phyloP scores from a whole-genome alignment of 2,888 invertebrate species.

The Invenusta paracnida region DNA sequence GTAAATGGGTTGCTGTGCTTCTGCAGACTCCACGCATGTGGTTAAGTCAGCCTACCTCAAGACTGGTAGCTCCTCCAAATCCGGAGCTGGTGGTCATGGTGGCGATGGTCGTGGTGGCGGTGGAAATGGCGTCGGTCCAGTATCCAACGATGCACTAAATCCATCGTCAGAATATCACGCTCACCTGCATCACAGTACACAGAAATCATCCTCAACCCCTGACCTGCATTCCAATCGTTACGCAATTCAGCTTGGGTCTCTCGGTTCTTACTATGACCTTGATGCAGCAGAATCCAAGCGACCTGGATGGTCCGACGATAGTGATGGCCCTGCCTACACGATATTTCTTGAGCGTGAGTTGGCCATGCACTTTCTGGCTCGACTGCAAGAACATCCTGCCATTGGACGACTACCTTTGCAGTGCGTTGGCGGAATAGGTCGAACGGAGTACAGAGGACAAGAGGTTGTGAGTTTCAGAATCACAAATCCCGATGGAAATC shows the following conservation, averaged over 20 bases:
- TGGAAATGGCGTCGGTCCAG: background rate
- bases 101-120: background rate
- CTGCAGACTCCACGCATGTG: background rate
- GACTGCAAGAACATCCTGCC: background rate
- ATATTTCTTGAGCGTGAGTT: background rate
- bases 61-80: background rate
- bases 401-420: background rate
- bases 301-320: background rate
- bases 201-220: background rate
- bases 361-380: background rate
- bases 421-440: background rate
- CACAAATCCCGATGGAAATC: background rate
- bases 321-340: background rate
- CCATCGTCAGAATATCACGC: background rate
- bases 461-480: background rate
- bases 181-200: background rate
- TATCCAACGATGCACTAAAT: background rate
- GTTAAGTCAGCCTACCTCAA: background rate
- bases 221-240: background rate
- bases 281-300: background rate
- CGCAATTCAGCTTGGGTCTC: background rate
- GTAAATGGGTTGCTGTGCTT: background rate
- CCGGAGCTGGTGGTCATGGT: background rate
- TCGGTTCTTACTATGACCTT: background rate
- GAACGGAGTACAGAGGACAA: background rate